A percentile compares a stretch with the other conserved stretches of the same genome.
These are phyloP conservation scores for Leptestheria dahalacensis DNA, from an alignment of 1,140 invertebrate species.

Conservation along the genomic window DNA sequence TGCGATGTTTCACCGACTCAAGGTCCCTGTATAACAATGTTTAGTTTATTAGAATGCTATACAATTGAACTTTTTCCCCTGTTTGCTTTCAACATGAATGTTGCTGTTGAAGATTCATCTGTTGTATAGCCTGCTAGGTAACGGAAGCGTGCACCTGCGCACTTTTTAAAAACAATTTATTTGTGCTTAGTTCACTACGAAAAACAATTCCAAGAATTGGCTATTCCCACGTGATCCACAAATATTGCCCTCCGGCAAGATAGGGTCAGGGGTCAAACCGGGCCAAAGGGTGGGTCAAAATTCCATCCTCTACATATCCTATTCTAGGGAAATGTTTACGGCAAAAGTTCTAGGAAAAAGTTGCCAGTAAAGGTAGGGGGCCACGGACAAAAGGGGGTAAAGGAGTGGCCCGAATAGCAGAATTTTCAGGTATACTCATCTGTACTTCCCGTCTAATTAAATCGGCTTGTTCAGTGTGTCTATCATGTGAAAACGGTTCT, in stretches of 20 bases:
- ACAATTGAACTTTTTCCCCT: too few species aligned
- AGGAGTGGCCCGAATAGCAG: too few species aligned
- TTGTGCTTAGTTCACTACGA: too few species aligned
- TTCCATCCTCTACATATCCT: too few species aligned
- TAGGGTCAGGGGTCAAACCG: not conserved
- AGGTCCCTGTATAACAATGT: not conserved
- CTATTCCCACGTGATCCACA: not conserved
- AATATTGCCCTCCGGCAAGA: too few species aligned
- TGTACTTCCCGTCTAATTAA: too few species aligned
- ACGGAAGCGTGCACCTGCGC: not conserved
- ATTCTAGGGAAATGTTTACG: not conserved
- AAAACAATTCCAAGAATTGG: not conserved
- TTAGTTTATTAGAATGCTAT: too few species aligned
- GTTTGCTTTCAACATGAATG: too few species aligned
- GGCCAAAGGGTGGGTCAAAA: not conserved
- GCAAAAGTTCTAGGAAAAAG: not conserved
- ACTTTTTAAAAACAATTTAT: not conserved
- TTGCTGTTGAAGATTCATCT: not conserved
- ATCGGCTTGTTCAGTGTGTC: not conserved
- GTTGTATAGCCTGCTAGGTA: not conserved
- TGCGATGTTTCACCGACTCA: not conserved
- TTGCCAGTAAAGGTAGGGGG: not conserved
- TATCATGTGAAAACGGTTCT: not conserved
- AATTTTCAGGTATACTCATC: too few species aligned
- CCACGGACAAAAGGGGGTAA: too few species aligned